Evolutionary conservation across 2,888 invertebrate genomes (phyloP).

Genomic region (Leucophora obtusa): DNA sequence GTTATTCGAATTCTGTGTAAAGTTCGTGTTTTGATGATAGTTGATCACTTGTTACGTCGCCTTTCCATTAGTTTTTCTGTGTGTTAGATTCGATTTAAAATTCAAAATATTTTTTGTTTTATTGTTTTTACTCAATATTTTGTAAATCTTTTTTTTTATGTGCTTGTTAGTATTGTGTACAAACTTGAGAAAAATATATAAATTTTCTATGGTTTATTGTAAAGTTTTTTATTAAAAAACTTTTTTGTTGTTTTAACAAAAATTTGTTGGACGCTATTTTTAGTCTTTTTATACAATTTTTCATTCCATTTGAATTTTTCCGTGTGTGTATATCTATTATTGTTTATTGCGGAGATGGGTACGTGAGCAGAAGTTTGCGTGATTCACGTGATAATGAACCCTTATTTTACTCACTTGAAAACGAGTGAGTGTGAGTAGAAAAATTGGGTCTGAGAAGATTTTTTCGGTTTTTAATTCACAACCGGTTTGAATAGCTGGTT

Average conservation of each 20-base stretch:
- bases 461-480: no score
- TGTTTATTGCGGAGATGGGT: no score
- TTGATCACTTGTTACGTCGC: slow-evolving; percentile 5
- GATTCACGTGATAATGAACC: no score
- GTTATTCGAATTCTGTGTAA: slow-evolving; percentile 10
- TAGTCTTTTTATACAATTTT: slow-evolving; percentile 40
- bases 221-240: slow-evolving; percentile 7
- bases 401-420: no score
- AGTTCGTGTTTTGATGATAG: slow-evolving; percentile 7
- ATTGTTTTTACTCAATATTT: no score
- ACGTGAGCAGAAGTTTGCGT: no score
- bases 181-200: neutral
- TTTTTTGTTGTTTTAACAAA: neutral
- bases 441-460: no score
- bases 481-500: no score
- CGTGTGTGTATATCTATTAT: neutral
- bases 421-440: no score
- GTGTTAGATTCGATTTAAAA: neutral
- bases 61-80: neutral
- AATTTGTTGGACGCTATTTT: slow-evolving; percentile 52
- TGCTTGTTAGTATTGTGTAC: neutral
- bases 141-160: no score
- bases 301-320: slow-evolving; percentile 26
- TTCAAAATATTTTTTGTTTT: neutral
- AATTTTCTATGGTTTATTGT: slow-evolving; percentile 14